phyloP scores from a whole-genome alignment of 2,113 vertebrate genomes.

The Peromyscus polionotus region DNA sequence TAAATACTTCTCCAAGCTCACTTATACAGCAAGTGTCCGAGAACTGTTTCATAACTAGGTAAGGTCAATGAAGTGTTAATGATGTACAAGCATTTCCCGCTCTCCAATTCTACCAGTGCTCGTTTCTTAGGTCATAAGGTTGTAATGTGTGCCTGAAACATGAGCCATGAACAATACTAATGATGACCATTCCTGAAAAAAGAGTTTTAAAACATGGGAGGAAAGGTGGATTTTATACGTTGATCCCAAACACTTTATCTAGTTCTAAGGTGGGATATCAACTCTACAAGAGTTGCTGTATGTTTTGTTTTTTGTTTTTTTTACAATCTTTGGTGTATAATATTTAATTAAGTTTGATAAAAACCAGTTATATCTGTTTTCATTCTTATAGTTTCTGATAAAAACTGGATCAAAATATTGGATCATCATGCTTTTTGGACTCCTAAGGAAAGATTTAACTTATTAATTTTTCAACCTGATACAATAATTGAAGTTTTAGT shows the following conservation, averaged over 20 bases:
- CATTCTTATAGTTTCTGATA: neutral
- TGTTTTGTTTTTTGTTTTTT: neutral
- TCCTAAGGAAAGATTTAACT: neutral
- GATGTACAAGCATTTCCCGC: neutral
- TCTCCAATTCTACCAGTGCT: neutral
- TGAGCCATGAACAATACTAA: neutral
- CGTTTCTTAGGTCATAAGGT: neutral
- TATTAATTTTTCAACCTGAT: neutral
- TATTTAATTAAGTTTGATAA: neutral
- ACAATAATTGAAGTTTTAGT: neutral
- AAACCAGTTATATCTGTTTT: neutral
- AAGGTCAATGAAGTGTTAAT: neutral
- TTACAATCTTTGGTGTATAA: neutral
- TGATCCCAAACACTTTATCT: neutral
- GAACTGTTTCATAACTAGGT: neutral
- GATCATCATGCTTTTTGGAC: neutral
- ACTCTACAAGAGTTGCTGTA: neutral
- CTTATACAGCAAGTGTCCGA: neutral
- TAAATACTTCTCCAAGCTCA: neutral
- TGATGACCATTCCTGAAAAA: neutral
- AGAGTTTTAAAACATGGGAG: neutral
- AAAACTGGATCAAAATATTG: neutral
- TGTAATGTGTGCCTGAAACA: neutral
- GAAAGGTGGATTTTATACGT: neutral
- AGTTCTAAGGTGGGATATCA: neutral